These are phyloP conservation scores for Notechis scutatus DNA, from an alignment of 2,113 vertebrate genomes.

Conservation along the genomic window DNA sequence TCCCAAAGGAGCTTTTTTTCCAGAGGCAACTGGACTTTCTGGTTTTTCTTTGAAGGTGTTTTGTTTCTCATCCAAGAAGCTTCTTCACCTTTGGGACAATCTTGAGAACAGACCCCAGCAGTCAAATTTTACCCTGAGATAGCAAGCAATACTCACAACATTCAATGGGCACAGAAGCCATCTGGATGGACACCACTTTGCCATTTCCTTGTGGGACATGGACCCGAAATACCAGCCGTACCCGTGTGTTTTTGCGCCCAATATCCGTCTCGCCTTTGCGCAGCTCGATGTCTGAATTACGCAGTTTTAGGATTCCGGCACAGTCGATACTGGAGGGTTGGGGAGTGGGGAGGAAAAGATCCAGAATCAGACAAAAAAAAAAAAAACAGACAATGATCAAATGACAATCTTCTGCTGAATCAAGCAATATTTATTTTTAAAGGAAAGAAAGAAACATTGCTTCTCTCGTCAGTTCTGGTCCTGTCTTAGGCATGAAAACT, in stretches of 20 bases:
- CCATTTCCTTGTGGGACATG: slow-evolving; percentile 81
- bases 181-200: slow-evolving; percentile 84
- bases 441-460: background rate
- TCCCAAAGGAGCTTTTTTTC: too few species aligned
- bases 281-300: slow-evolving; percentile 92
- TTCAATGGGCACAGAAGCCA: slow-evolving; percentile 85
- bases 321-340: slow-evolving; percentile 81
- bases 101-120: background rate
- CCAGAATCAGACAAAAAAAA: background rate
- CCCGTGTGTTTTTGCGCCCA: slow-evolving; percentile 87
- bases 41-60: too few species aligned
- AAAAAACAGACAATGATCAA: background rate
- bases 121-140: background rate
- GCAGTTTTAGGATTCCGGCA: slow-evolving; percentile 88
- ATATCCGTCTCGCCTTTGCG: slow-evolving; percentile 92
- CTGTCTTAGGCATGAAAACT: too few species aligned
- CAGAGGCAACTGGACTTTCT: too few species aligned
- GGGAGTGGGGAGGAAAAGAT: background rate
- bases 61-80: too few species aligned
- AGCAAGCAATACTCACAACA: slow-evolving; percentile 80
- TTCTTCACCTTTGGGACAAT: too few species aligned
- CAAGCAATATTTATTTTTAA: background rate
- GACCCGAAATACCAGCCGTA: slow-evolving; percentile 85
- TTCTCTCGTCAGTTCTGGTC: background rate
- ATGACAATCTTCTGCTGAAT: too few species aligned